Conservation (phyloP, 2,888 invertebrate species). For the Acleris literana region DNA sequence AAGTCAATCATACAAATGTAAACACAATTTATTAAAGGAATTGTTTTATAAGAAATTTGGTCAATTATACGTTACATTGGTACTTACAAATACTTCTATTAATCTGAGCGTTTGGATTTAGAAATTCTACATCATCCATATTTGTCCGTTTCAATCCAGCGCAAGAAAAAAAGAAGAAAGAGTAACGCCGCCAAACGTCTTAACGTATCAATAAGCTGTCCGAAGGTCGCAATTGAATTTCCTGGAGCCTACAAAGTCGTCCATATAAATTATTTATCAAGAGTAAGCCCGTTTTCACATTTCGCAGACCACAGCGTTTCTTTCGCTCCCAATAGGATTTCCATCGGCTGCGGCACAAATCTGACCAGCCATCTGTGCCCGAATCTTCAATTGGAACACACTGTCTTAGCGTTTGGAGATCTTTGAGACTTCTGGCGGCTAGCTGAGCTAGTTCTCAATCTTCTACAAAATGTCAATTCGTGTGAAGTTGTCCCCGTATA, state of each 20-base stretch:
- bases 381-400: constrained; percentile 63
- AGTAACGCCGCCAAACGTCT: neutral
- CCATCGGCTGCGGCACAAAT: constrained; percentile 64
- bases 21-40: too few relatives aligned
- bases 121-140: too few relatives aligned
- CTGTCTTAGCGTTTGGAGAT: constrained; percentile 38
- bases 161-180: neutral
- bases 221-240: constrained; percentile 34
- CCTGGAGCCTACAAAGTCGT: constrained; percentile 39
- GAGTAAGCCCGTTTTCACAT: constrained; percentile 63
- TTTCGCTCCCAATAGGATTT: constrained; percentile 74
- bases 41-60: too few relatives aligned
- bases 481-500: too few relatives aligned
- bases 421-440: too few relatives aligned
- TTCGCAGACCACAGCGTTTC: constrained; percentile 59
- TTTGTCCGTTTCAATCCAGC: neutral
- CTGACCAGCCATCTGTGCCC: constrained; percentile 76
- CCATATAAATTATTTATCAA: constrained; percentile 62
- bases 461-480: too few relatives aligned
- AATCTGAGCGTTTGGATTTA: too few relatives aligned
- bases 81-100: too few relatives aligned
- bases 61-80: too few relatives aligned
- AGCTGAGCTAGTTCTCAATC: too few relatives aligned
- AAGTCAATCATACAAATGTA: too few relatives aligned
- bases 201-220: constrained; percentile 17